Conservation (phyloP, 2,888 invertebrate species). For the Oscheius onirici region DNA sequence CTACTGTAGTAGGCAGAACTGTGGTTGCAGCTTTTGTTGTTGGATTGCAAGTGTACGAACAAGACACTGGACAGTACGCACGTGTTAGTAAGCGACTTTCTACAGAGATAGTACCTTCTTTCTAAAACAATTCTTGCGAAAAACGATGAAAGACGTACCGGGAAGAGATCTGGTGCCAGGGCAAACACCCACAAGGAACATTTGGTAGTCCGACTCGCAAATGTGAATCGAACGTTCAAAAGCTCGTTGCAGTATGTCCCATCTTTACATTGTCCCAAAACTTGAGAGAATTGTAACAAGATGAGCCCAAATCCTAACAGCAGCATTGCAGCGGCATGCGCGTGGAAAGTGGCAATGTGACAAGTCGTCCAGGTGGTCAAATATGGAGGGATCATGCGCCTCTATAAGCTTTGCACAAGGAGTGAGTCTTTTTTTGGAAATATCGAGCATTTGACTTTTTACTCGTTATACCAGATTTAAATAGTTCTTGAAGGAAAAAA, state of each 20-base stretch:
- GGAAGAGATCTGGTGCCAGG: constrained; percentile 29
- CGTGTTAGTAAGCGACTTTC: neutral
- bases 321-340: too few relatives aligned
- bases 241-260: constrained; percentile 18
- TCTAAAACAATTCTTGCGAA: neutral
- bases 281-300: too few relatives aligned
- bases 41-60: neutral
- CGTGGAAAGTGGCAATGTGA: too few relatives aligned
- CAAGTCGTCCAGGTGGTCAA: too few relatives aligned
- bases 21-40: constrained; percentile 10
- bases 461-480: too few relatives aligned
- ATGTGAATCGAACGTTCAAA: neutral
- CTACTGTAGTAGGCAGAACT: neutral
- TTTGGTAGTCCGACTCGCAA: neutral
- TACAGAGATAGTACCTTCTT: neutral
- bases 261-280: neutral
- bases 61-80: constrained; percentile 19
- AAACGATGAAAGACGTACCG: neutral
- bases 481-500: too few relatives aligned
- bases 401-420: too few relatives aligned
- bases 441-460: too few relatives aligned
- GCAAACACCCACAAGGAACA: constrained; percentile 13
- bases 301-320: too few relatives aligned
- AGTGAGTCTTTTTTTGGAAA: too few relatives aligned
- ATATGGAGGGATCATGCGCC: too few relatives aligned